phyloP scores from a whole-genome alignment of 2,113 vertebrate genomes.

The Ctenomys sociabilis region DNA sequence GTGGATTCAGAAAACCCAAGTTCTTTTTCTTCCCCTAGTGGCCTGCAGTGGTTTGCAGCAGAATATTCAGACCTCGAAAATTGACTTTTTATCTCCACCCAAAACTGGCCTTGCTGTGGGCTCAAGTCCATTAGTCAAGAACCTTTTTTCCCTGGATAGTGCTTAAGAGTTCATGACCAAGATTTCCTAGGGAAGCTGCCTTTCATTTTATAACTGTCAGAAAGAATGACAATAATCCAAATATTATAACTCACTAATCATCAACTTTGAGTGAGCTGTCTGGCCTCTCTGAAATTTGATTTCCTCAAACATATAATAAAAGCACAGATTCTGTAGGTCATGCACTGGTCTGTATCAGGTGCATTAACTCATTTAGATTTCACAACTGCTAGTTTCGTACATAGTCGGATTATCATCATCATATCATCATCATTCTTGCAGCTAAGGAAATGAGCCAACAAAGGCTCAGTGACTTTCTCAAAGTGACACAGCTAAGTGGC shows the following conservation, averaged over 20 bases:
- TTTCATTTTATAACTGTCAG: slow-evolving; percentile 24
- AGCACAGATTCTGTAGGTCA: neutral
- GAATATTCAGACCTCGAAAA: neutral
- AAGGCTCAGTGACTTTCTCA: neutral
- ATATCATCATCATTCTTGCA: neutral
- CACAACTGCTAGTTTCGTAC: neutral
- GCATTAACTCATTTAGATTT: neutral
- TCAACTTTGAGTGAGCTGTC: neutral
- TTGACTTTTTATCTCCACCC: neutral
- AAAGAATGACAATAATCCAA: neutral
- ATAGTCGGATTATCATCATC: neutral
- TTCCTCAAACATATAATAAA: neutral
- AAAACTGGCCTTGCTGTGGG: neutral
- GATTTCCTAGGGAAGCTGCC: neutral
- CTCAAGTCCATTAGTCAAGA: neutral
- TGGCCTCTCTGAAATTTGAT: neutral
- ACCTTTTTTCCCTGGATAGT: neutral
- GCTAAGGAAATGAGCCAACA: neutral
- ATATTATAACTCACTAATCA: neutral
- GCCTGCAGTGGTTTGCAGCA: neutral
- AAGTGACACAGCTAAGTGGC: neutral
- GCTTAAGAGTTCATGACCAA: neutral
- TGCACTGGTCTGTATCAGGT: neutral
- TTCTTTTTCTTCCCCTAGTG: neutral
- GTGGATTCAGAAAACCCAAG: neutral